These are phyloP conservation scores for Sebastes hubbsi DNA, from an alignment of 2,797 vertebrate species.

Conservation along the genomic window DNA sequence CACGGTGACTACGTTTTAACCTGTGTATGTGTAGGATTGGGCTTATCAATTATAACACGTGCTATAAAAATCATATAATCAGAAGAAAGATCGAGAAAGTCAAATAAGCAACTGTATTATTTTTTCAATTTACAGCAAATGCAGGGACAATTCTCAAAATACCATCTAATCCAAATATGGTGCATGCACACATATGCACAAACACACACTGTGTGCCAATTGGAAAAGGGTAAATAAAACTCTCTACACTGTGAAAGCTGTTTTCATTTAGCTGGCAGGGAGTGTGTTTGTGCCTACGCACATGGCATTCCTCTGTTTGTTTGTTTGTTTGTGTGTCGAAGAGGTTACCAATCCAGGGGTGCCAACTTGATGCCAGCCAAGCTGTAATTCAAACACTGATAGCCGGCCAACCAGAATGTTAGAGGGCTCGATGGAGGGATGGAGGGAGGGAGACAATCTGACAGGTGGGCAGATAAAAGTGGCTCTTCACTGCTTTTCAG, in stretches of 20 bases:
- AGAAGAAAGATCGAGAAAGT: background rate
- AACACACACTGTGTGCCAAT: background rate
- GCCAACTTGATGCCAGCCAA: conserved; percentile 43
- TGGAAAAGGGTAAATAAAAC: conserved; percentile 21
- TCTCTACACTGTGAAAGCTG: conserved; percentile 20
- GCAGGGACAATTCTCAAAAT: background rate
- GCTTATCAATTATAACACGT: background rate
- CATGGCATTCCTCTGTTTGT: background rate
- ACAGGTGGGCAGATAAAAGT: conserved; percentile 23
- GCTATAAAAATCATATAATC: background rate
- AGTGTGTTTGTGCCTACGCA: background rate
- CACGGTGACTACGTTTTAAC: background rate
- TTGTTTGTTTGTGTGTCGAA: background rate
- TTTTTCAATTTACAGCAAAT: background rate
- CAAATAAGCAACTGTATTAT: background rate
- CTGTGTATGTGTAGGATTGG: background rate
- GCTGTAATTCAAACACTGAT: conserved; percentile 41
- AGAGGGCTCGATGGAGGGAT: background rate
- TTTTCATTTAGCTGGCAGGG: conserved; percentile 21
- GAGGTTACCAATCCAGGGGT: conserved; percentile 41
- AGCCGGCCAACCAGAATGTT: background rate
- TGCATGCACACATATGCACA: background rate
- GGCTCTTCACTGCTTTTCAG: background rate
- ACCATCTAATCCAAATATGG: too few relatives aligned
- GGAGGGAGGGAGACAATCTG: background rate